Conservation (phyloP, 2,888 invertebrate genomes). For the Chloroclystis v-ata region DNA sequence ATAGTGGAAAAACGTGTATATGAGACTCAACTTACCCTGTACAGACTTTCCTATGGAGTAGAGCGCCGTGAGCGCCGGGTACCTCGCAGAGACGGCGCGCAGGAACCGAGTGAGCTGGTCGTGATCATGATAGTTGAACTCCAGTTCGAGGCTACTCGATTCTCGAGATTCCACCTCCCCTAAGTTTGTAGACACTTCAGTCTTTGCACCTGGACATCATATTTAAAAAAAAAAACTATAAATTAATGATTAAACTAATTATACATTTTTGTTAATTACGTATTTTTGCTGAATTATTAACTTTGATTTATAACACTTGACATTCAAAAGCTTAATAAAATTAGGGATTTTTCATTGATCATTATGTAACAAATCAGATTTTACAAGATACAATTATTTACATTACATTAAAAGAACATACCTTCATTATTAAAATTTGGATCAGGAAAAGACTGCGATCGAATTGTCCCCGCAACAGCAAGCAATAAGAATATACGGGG, state of each 20-base stretch:
- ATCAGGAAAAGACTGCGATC: conserved; percentile 47
- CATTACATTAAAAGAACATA: conserved; percentile 31
- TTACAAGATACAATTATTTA: no score
- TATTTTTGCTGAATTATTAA: no score
- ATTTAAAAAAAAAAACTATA: no score
- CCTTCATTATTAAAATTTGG: conserved; percentile 42
- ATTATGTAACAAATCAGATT: no score
- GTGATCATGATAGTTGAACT: conserved; percentile 93
- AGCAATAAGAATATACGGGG: conserved; percentile 41
- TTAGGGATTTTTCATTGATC: no score
- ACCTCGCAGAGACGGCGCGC: conserved; percentile 86
- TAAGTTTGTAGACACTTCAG: conserved; percentile 50
- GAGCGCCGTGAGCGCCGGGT: conserved; percentile 91
- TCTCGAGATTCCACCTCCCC: conserved; percentile 61
- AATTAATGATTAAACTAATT: no score
- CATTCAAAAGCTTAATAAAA: no score
- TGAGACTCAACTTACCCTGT: conserved; percentile 84
- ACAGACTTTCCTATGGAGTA: conserved; percentile 96
- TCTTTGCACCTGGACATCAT: conserved; percentile 11
- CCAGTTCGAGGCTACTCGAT: conserved; percentile 66
- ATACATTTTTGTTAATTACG: background rate
- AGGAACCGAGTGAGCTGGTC: conserved; percentile 90
- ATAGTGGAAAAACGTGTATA: no score
- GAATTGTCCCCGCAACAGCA: conserved; percentile 38
- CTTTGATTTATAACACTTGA: no score